Conservation (phyloP, 2,888 invertebrate species). For the Cosmopolites sordidus region DNA sequence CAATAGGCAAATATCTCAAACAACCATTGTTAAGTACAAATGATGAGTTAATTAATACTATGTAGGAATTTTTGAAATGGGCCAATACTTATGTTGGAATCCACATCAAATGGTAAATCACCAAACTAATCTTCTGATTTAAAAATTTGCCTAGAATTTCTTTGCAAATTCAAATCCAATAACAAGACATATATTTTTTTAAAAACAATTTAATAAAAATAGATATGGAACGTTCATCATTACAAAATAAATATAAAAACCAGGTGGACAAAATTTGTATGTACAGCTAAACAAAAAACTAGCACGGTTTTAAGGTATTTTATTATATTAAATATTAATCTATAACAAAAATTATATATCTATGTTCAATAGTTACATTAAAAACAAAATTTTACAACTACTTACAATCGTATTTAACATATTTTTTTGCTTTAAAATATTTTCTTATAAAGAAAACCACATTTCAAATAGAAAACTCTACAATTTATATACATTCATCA, state of each 20-base stretch:
- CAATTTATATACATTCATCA: conserved; percentile 15
- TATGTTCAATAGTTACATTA: conserved; percentile 40
- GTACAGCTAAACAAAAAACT: conserved; percentile 35
- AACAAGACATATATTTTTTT: conserved; percentile 25
- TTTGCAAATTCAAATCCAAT: too few species aligned
- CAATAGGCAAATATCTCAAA: too few species aligned
- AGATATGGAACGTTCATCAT: conserved; percentile 35
- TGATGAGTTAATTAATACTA: too few species aligned
- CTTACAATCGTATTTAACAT: conserved; percentile 44
- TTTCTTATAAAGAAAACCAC: conserved; percentile 49
- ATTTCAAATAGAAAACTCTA: conserved; percentile 42
- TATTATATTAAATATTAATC: conserved; percentile 46
- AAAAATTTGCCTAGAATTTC: too few species aligned
- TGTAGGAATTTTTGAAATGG: too few species aligned
- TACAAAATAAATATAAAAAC: conserved; percentile 40
- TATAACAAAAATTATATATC: conserved; percentile 48
- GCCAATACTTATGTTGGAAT: too few species aligned
- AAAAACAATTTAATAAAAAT: conserved; percentile 37
- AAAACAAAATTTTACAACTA: conserved; percentile 48
- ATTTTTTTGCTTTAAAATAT: conserved; percentile 41
- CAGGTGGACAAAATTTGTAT: conserved; percentile 32
- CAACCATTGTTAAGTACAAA: too few species aligned
- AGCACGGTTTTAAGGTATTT: conserved; percentile 34
- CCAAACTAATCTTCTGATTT: too few species aligned
- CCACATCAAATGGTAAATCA: too few species aligned